Percentiles rank a stretch among this genome's conserved stretches.
Conservation (phyloP, 1,140 invertebrate genomes). For the Melipona quadrifasciata region DNA sequence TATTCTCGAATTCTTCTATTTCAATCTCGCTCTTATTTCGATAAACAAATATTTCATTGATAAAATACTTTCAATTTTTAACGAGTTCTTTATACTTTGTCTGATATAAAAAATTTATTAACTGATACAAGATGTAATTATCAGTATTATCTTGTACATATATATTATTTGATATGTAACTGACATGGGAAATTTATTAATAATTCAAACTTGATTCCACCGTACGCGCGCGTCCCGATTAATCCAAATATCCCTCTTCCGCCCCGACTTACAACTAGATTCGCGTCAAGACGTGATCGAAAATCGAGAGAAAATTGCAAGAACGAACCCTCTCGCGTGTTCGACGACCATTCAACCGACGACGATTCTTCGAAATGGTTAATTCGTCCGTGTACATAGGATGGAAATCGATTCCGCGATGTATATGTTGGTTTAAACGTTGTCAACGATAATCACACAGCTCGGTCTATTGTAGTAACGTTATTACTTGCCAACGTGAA, state of each 20-base stretch:
- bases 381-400: neutral
- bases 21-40: neutral
- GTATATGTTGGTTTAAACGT: neutral
- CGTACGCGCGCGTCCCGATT: too few relatives aligned
- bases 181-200: too few relatives aligned
- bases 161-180: too few relatives aligned
- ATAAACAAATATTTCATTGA: neutral
- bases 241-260: too few relatives aligned
- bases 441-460: constrained; percentile 34
- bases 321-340: neutral
- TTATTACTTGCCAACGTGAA: constrained; percentile 17
- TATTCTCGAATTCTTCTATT: neutral
- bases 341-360: neutral
- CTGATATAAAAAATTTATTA: too few relatives aligned
- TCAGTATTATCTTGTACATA: too few relatives aligned
- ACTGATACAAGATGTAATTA: too few relatives aligned
- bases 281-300: neutral
- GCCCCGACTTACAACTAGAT: too few relatives aligned
- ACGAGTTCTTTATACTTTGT: too few relatives aligned
- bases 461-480: constrained; percentile 5
- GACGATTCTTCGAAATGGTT: neutral
- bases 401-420: constrained; percentile 23
- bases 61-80: neutral
- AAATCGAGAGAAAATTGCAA: neutral
- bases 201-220: too few relatives aligned